A percentile compares a stretch with the other conserved stretches of the same genome.
Evolutionary conservation across 1,140 invertebrate species (phyloP).

Genomic region (Euura saliciscinereae): DNA sequence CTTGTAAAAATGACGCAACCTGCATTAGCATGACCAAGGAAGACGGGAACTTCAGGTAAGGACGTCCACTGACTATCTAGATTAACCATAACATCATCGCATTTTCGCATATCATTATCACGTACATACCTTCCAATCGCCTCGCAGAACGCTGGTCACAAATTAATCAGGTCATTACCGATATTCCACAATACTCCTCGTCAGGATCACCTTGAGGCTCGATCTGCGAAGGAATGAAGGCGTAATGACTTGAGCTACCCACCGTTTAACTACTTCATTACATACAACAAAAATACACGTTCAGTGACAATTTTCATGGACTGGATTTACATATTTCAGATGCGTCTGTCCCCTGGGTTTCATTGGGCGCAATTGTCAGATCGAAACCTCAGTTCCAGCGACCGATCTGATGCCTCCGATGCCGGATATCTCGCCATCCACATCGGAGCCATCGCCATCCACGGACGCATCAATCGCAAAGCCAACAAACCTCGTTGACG

Average conservation of each 20-base stretch:
- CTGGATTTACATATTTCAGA: slow-evolving; percentile 27
- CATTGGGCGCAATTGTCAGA: slow-evolving; percentile 54
- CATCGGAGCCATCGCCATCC: slow-evolving; percentile 13
- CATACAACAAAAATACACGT: too few species aligned
- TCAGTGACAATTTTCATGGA: neutral
- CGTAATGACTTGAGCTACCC: too few species aligned
- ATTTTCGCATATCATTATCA: too few species aligned
- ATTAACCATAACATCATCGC: too few species aligned
- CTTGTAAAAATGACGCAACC: slow-evolving; percentile 79
- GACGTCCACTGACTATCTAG: neutral
- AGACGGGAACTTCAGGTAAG: slow-evolving; percentile 75
- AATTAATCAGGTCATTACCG: too few species aligned
- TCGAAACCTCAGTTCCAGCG: slow-evolving; percentile 47
- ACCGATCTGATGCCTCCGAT: slow-evolving; percentile 51
- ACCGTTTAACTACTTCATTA: too few species aligned
- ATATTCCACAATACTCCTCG: too few species aligned
- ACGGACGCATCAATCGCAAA: neutral
- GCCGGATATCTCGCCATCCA: slow-evolving; percentile 21
- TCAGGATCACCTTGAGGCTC: too few species aligned
- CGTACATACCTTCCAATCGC: too few species aligned
- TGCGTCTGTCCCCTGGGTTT: slow-evolving; percentile 53
- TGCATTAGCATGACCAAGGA: slow-evolving; percentile 78
- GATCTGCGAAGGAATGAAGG: too few species aligned
- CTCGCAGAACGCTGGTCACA: too few species aligned
- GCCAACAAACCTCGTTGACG: neutral